Conservation (phyloP, 1,140 invertebrate genomes). For the Drosophila erecta region DNA sequence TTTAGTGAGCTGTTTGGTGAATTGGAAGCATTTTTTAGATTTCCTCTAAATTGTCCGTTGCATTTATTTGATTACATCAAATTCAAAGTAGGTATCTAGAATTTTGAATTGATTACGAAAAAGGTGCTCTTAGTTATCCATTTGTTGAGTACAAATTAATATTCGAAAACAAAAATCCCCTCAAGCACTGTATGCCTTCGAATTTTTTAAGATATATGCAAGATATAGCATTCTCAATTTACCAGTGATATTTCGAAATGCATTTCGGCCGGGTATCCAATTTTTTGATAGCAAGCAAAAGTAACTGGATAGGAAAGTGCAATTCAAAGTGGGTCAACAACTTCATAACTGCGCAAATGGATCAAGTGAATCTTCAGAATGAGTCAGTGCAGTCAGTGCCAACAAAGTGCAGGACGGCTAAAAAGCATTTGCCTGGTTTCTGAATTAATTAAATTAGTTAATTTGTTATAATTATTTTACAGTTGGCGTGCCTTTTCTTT, state of each 20-base stretch:
- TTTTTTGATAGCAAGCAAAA: slow-evolving; percentile 39
- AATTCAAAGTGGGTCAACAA: slow-evolving; percentile 72
- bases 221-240: slow-evolving; percentile 36
- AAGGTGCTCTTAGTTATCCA: too few relatives aligned
- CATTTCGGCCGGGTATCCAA: slow-evolving; percentile 43
- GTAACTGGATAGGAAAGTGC: slow-evolving; percentile 52
- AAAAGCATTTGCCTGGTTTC: not conserved
- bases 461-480: slow-evolving; percentile 41
- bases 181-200: too few relatives aligned
- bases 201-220: too few relatives aligned
- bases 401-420: slow-evolving; percentile 1
- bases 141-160: too few relatives aligned
- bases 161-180: too few relatives aligned
- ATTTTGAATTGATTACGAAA: too few relatives aligned
- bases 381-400: slow-evolving; percentile 44
- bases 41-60: too few relatives aligned
- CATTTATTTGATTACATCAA: too few relatives aligned
- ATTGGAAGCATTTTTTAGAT: too few relatives aligned
- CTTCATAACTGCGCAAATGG: slow-evolving; percentile 28
- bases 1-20: too few relatives aligned
- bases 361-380: slow-evolving; percentile 33
- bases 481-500: slow-evolving; percentile 31
- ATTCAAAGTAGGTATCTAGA: too few relatives aligned
- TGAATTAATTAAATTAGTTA: slow-evolving; percentile 25
- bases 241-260: slow-evolving; percentile 45